Evolutionary conservation across 2,797 vertebrate species (phyloP).

Genomic region (Tapirus indicus): DNA sequence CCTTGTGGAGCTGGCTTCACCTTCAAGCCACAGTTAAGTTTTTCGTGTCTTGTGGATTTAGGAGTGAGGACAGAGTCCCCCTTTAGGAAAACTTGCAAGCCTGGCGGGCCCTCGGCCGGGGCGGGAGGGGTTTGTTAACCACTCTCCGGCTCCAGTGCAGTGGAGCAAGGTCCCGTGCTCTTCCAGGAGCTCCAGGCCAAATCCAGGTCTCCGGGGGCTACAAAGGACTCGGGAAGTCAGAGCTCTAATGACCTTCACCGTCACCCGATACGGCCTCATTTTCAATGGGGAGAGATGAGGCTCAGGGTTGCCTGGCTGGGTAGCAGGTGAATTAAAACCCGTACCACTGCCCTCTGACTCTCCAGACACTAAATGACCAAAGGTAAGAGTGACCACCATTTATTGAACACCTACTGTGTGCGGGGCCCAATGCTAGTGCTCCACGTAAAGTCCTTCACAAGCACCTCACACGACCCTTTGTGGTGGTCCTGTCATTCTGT

Average conservation of each 20-base stretch:
- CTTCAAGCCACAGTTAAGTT: not conserved
- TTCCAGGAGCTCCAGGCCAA: not conserved
- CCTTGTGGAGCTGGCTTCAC: not conserved
- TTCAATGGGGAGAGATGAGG: not conserved
- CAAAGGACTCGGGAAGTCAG: not conserved
- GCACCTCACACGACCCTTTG: not conserved
- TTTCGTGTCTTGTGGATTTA: not conserved
- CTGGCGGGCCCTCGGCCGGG: not conserved
- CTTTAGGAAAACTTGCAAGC: not conserved
- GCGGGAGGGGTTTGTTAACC: not conserved
- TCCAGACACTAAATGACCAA: not conserved
- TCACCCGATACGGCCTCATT: not conserved
- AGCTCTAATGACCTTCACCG: not conserved
- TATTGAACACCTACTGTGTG: not conserved
- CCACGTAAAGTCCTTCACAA: fast-evolving
- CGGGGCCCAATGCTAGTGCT: no score
- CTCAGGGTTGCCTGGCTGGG: not conserved
- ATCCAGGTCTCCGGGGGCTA: not conserved
- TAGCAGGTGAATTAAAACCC: not conserved
- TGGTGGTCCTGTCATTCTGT: no score
- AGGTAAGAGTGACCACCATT: no score
- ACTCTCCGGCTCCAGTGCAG: not conserved
- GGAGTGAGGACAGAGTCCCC: not conserved
- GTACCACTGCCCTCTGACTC: not conserved
- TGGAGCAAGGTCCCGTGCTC: no score